A percentile compares a stretch with the other conserved stretches of the same genome.
Evolutionary conservation across 2,888 invertebrate genomes (phyloP).

Genomic region (Boloria euphrosyne): DNA sequence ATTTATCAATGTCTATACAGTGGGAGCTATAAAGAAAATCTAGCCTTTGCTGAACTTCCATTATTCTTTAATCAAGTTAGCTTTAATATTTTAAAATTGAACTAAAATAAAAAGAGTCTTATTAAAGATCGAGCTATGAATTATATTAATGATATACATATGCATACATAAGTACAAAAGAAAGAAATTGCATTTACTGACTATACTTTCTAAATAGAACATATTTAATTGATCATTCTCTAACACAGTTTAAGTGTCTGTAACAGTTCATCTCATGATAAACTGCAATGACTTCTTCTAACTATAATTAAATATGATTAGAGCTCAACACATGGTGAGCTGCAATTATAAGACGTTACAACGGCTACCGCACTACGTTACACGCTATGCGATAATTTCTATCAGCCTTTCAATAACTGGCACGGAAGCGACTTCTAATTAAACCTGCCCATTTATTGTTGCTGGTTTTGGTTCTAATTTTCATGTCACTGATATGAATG

Average conservation of each 20-base stretch:
- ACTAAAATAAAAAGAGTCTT: no score
- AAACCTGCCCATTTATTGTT: conserved; percentile 38
- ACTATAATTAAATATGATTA: conserved; percentile 80
- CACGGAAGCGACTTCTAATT: conserved; percentile 71
- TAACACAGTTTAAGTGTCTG: conserved; percentile 65
- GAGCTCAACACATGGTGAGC: conserved; percentile 77
- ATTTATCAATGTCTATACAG: neutral
- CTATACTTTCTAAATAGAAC: conserved; percentile 44
- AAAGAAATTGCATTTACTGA: conserved; percentile 23
- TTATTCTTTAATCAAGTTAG: no score
- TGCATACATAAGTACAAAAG: neutral
- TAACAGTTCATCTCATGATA: conserved; percentile 82
- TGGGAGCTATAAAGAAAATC: no score
- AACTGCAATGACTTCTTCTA: conserved; percentile 76
- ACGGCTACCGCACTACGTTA: conserved; percentile 68
- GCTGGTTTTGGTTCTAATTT: neutral
- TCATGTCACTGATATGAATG: neutral
- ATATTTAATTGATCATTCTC: conserved; percentile 64
- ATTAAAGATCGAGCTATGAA: no score
- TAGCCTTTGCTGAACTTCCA: no score
- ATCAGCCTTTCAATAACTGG: conserved; percentile 68
- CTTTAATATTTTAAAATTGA: no score
- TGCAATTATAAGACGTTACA: conserved; percentile 77
- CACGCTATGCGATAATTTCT: conserved; percentile 69
- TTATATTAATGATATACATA: no score